Evolutionary conservation across 2,888 invertebrate genomes (phyloP).

Genomic region (Drosophila prostipennis): DNA sequence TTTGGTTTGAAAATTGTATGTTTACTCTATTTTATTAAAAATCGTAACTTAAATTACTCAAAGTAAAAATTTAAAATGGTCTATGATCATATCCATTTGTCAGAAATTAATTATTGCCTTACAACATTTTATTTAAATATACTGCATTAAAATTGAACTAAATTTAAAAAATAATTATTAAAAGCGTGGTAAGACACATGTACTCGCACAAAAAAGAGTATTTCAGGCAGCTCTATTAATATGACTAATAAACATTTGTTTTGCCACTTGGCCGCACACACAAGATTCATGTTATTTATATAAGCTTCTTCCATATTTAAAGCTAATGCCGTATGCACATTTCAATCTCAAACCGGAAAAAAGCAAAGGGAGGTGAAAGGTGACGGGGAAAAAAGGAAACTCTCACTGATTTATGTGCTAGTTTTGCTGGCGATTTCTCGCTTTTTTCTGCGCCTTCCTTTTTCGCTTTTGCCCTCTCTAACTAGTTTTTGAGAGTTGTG

Average conservation of each 20-base stretch:
- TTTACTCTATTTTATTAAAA: too few relatives aligned
- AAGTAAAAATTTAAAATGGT: too few relatives aligned
- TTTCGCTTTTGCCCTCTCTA: slow-evolving; percentile 52
- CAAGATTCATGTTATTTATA: slow-evolving; percentile 41
- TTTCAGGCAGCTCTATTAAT: neutral
- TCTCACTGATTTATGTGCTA: slow-evolving; percentile 68
- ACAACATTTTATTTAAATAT: too few relatives aligned
- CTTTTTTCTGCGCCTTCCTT: slow-evolving; percentile 24
- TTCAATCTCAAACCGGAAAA: slow-evolving; percentile 53
- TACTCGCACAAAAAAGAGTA: neutral
- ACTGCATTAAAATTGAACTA: too few relatives aligned
- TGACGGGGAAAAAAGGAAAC: slow-evolving; percentile 38
- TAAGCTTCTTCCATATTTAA: slow-evolving; percentile 45
- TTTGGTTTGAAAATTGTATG: too few relatives aligned
- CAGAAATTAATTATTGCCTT: too few relatives aligned
- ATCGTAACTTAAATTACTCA: too few relatives aligned
- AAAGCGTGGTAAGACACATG: neutral
- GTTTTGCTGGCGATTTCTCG: slow-evolving; percentile 42
- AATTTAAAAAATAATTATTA: too few relatives aligned
- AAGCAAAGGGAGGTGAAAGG: slow-evolving; percentile 7
- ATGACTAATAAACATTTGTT: slow-evolving; percentile 39
- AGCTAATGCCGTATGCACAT: slow-evolving; percentile 69
- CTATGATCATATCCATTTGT: too few relatives aligned
- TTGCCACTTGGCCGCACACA: slow-evolving; percentile 29
- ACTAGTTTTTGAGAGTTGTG: slow-evolving; percentile 71